These are phyloP conservation scores for Synergus umbraculus DNA, from an alignment of 2,888 invertebrate genomes.

Conservation along the genomic window DNA sequence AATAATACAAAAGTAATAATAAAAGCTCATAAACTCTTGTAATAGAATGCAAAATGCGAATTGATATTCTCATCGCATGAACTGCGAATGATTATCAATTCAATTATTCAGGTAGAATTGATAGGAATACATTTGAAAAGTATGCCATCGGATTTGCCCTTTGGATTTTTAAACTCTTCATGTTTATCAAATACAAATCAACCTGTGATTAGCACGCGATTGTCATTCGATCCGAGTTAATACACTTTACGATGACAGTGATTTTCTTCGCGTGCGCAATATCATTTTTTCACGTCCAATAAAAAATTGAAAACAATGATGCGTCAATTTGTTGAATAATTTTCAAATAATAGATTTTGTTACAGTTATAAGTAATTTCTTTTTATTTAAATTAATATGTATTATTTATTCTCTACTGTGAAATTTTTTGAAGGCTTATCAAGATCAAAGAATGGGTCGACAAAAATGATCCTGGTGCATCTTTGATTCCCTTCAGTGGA, in stretches of 20 bases:
- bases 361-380: neutral
- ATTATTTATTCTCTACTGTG: neutral
- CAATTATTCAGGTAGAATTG: conserved; percentile 53
- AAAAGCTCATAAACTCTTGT: neutral
- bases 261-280: conserved; percentile 8
- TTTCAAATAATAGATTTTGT: neutral
- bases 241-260: neutral
- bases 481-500: conserved; percentile 97
- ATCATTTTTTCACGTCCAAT: neutral
- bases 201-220: conserved; percentile 9
- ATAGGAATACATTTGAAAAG: conserved; percentile 42
- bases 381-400: neutral
- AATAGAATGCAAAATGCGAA: neutral
- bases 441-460: conserved; percentile 99
- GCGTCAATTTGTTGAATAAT: conserved; percentile 1
- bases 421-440: conserved; percentile 82
- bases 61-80: neutral
- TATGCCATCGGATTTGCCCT: neutral
- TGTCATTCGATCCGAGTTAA: conserved; percentile 25
- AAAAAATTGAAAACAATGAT: conserved; percentile 22
- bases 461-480: conserved; percentile 95
- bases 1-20: neutral
- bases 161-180: neutral
- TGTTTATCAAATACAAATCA: conserved; percentile 15
- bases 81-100: conserved; percentile 25